Percentiles rank a stretch among this genome's conserved stretches.
Evolutionary conservation across 2,888 invertebrate species (phyloP).

Genomic region (Saturnia japonica): DNA sequence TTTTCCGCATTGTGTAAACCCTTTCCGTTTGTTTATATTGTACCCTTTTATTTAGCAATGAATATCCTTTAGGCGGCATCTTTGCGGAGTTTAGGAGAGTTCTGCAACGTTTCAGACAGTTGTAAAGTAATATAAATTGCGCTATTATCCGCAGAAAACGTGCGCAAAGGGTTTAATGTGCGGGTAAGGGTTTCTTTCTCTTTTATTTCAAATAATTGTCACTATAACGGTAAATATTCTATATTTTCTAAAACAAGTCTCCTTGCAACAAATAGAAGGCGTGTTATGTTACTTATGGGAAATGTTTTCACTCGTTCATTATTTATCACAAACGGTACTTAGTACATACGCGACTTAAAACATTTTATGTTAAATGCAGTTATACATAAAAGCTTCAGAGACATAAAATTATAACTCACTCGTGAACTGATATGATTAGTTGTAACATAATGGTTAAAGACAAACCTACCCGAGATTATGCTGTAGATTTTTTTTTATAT

Average conservation of each 20-base stretch:
- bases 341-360: slow-evolving; percentile 33
- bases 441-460: neutral
- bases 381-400: slow-evolving; percentile 31
- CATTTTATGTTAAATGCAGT: slow-evolving; percentile 40
- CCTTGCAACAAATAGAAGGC: slow-evolving; percentile 55
- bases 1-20: slow-evolving; percentile 79
- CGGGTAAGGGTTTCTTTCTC: slow-evolving; percentile 63
- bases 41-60: slow-evolving; percentile 64
- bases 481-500: neutral
- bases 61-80: slow-evolving; percentile 61
- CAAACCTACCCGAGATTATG: neutral
- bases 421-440: slow-evolving; percentile 3
- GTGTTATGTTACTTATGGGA: slow-evolving; percentile 57
- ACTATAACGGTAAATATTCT: slow-evolving; percentile 69
- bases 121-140: slow-evolving; percentile 78
- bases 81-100: slow-evolving; percentile 69
- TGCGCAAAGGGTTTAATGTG: slow-evolving; percentile 75
- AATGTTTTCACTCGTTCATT: slow-evolving; percentile 52
- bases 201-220: slow-evolving; percentile 57
- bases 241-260: slow-evolving; percentile 56
- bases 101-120: slow-evolving; percentile 68
- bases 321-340: slow-evolving; percentile 49
- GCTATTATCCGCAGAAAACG: slow-evolving; percentile 75
- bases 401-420: slow-evolving; percentile 9
- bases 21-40: slow-evolving; percentile 80